A percentile compares a stretch with the other conserved stretches of the same genome.
These are phyloP conservation scores for Typhlichthys subterraneus DNA, from an alignment of 2,797 vertebrate genomes.

Conservation along the genomic window DNA sequence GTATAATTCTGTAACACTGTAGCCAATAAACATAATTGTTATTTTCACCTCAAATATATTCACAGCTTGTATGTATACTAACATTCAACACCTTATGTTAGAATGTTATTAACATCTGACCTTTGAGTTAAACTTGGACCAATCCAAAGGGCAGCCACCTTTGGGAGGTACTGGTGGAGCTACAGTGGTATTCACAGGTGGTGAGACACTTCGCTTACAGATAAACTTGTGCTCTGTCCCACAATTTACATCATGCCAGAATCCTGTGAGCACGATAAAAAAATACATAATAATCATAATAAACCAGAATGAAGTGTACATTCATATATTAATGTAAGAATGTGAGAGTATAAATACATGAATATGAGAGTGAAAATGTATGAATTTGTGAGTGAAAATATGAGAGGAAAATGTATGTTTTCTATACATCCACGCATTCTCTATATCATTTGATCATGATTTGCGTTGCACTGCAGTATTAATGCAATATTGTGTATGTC, in stretches of 20 bases:
- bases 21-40: neutral
- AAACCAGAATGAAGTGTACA: too few species aligned
- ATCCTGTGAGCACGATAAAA: constrained; percentile 49
- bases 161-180: constrained; percentile 49
- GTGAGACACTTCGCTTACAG: constrained; percentile 53
- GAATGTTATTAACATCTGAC: constrained; percentile 54
- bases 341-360: neutral
- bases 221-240: constrained; percentile 54
- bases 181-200: constrained; percentile 54
- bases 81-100: too few species aligned
- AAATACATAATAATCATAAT: neutral
- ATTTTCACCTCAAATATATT: neutral
- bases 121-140: constrained; percentile 63
- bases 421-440: too few species aligned
- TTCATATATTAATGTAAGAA: too few species aligned
- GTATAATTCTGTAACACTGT: constrained; percentile 65
- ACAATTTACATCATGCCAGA: constrained; percentile 65
- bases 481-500: too few species aligned
- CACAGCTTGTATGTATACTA: too few species aligned
- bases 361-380: neutral
- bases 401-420: too few species aligned
- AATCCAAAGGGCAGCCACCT: constrained; percentile 57
- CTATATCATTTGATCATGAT: too few species aligned
- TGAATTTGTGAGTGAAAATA: too few species aligned
- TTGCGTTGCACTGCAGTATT: too few species aligned